Evolutionary conservation across 2,113 vertebrate species (phyloP).

Genomic region (Cyanoliseus patagonus): DNA sequence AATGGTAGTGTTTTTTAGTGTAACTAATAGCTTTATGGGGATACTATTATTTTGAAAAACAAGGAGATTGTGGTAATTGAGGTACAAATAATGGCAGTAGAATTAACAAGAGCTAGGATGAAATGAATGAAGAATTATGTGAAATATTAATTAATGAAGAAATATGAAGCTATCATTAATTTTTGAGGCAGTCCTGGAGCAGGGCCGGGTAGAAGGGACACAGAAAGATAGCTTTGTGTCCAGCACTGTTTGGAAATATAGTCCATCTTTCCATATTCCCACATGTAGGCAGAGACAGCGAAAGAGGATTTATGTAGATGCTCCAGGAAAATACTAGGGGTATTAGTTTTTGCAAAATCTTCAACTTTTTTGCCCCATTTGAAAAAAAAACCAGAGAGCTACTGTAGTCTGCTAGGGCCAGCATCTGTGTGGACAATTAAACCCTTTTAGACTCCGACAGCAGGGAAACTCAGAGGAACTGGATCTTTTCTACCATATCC

Average conservation of each 20-base stretch:
- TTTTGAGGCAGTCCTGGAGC: not conserved
- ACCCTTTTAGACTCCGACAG: not conserved
- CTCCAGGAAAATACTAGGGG: not conserved
- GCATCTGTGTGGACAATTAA: slow-evolving; percentile 66
- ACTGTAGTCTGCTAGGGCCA: slow-evolving; percentile 49
- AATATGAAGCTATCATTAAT: not conserved
- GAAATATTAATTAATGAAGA: not conserved
- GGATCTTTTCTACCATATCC: slow-evolving; percentile 38
- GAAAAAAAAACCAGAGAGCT: slow-evolving; percentile 27
- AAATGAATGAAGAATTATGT: not conserved
- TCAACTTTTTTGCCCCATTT: not conserved
- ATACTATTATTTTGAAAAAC: slow-evolving; percentile 21
- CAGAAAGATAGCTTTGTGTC: not conserved
- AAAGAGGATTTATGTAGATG: not conserved
- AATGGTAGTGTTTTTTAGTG: slow-evolving; percentile 33
- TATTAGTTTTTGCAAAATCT: not conserved
- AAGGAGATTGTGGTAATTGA: not conserved
- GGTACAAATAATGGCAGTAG: not conserved
- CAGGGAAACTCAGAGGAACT: slow-evolving; percentile 39
- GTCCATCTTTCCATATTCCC: not conserved
- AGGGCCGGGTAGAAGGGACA: not conserved
- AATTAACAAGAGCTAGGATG: not conserved
- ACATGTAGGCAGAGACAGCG: not conserved
- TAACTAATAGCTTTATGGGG: slow-evolving; percentile 48
- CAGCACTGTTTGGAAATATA: not conserved